Evolutionary conservation across 2,113 vertebrate species (phyloP).

Genomic region (Tringa solitaria): DNA sequence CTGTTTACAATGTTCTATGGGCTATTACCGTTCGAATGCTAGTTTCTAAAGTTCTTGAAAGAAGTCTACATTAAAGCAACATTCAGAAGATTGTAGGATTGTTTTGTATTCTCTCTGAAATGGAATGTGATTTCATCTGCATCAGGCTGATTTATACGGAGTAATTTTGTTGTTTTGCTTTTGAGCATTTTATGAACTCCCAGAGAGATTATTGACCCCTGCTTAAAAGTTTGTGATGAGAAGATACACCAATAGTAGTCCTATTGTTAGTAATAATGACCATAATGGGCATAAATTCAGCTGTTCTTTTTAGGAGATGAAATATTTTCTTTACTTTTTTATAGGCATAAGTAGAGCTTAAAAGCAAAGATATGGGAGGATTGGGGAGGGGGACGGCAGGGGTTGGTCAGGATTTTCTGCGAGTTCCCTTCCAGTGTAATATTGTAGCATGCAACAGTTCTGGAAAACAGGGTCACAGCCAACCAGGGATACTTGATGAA

Average conservation of each 20-base stretch:
- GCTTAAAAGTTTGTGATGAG: not conserved
- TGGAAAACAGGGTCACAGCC: not conserved
- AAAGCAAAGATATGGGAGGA: not conserved
- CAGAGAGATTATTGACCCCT: not conserved
- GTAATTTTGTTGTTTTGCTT: slow-evolving; percentile 50
- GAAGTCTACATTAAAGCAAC: slow-evolving; percentile 29
- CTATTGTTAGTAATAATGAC: not conserved
- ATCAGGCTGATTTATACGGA: slow-evolving; percentile 21
- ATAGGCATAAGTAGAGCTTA: not conserved
- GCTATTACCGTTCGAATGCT: slow-evolving; percentile 27
- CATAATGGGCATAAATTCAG: not conserved
- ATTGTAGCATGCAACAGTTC: not conserved
- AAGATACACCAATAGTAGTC: not conserved
- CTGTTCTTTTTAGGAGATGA: not conserved
- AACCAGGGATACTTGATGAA: not conserved
- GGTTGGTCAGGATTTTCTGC: not conserved
- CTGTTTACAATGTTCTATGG: slow-evolving; percentile 37
- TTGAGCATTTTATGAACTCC: slow-evolving; percentile 20
- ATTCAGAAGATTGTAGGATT: slow-evolving; percentile 52
- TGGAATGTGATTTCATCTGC: slow-evolving; percentile 49
- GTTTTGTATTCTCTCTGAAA: slow-evolving; percentile 50
- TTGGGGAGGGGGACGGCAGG: too few relatives aligned
- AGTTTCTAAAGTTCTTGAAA: slow-evolving; percentile 52
- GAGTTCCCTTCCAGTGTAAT: not conserved
- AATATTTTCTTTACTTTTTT: not conserved